phyloP scores from a whole-genome alignment of 2,113 vertebrate genomes.

The human region GRCh38 chr5:162607501-162608000 shows the following conservation, averaged over 20 bases:
- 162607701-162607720: neutral
- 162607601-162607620: too few species aligned
- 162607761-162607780: neutral
- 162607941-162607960: constrained; percentile 43
- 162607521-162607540: neutral
- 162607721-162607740: neutral
- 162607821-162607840: neutral
- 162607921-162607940: constrained; percentile 12
- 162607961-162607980: neutral
- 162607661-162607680: neutral
- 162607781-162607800: neutral
- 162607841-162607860: neutral
- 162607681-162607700: neutral
- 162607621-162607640: neutral
- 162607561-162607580: neutral
- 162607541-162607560: neutral
- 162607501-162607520: neutral
- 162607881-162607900: constrained; percentile 27
- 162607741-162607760: neutral
- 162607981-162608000: constrained; percentile 50
- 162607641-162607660: neutral
- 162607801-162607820: neutral
- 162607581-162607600: neutral
- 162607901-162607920: neutral
- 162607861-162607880: constrained; percentile 30